Base-by-base conservation (phyloP, 2,113 vertebrate species). In the Tupaia tana region DNA sequence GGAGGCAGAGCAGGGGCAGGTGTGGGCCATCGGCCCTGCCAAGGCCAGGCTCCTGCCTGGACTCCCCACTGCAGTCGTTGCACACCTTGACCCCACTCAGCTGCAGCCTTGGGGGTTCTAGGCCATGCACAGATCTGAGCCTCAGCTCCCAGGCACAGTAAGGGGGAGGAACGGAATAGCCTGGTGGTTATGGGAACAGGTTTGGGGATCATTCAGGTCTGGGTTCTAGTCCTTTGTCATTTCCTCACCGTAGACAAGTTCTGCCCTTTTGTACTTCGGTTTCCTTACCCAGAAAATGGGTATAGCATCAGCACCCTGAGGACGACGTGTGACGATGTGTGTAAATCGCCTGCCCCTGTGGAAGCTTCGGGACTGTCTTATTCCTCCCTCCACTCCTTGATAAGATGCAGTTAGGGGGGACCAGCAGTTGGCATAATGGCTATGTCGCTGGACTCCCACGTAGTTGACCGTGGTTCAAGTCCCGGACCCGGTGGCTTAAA, bases 1-100 rank as follows among this genome's bases (percentile, higher is more conserved):
- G 0, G 56, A 7, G 43, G 58, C 54, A 43, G 61, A 1, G 2
- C 3, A 1, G 2, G 19, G 7, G 0, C 58, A 19, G 9, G 2
- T 11, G 27, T 27, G 16, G 58, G 29, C 25, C 9, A 6, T 10
- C 0, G 0, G 2, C 43, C 27, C 79, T 4, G 1, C 58, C 12
- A 0, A 27, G 34, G 29, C 9, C 0, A 9, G 63, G 16, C 52
- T 19, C 27, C 0, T 0, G 27, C 34, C 34, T 16, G 66, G 31
- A 0, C 9, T 0, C n/a, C 27, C 67, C 0, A 1, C 22, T 10
- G 56, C 12, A 1, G 19, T 70, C 20, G 2, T 4, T 59, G 27
- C 75, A 25, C 13, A 22, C 19, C 16, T 61, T 3, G 15, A 75
- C 34, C 27, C 9, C 78, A 1, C 61, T 69, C 12, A 18, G 29